Percentiles rank a stretch among this genome's conserved stretches.
Conservation (phyloP, 2,113 vertebrate species). For the Sinocyclocheilus anophthalmus region DNA sequence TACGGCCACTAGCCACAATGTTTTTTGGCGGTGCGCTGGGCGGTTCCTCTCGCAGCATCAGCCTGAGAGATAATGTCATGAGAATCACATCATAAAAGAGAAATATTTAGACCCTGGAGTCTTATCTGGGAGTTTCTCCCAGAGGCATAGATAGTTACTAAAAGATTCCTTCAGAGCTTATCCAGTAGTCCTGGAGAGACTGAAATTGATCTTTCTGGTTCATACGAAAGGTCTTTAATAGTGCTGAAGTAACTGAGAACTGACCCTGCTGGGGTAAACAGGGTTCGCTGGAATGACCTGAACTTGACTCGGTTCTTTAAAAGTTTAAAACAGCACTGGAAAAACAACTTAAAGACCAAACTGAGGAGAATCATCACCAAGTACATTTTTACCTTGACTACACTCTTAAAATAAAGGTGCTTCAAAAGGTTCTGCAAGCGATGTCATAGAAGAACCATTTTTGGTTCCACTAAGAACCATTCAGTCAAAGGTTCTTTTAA, state of each 20-base stretch:
- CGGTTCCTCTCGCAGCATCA: slow-evolving; percentile 92
- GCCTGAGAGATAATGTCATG: slow-evolving; percentile 65
- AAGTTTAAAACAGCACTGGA: too few relatives aligned
- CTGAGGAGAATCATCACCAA: background rate
- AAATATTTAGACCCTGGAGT: background rate
- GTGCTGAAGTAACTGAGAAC: background rate
- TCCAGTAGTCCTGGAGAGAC: background rate
- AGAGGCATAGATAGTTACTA: background rate
- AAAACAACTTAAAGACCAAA: background rate
- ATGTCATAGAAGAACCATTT: too few relatives aligned
- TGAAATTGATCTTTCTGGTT: slow-evolving; percentile 1
- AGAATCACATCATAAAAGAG: background rate
- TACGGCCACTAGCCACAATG: slow-evolving; percentile 92
- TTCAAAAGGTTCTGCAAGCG: too few relatives aligned
- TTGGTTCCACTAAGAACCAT: too few relatives aligned
- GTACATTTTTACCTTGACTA: background rate
- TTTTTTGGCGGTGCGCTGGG: slow-evolving; percentile 96
- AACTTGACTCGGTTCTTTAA: background rate
- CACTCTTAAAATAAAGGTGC: too few relatives aligned
- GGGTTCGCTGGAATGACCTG: background rate
- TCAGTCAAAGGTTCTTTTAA: too few relatives aligned
- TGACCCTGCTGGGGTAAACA: background rate
- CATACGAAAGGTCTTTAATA: background rate
- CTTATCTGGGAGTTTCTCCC: background rate
- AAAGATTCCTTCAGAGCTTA: slow-evolving; percentile 17